A percentile compares a stretch with the other conserved stretches of the same genome.
phyloP scores from a whole-genome alignment of 2,797 vertebrate genomes.

The Hippopotamyrus pictus region DNA sequence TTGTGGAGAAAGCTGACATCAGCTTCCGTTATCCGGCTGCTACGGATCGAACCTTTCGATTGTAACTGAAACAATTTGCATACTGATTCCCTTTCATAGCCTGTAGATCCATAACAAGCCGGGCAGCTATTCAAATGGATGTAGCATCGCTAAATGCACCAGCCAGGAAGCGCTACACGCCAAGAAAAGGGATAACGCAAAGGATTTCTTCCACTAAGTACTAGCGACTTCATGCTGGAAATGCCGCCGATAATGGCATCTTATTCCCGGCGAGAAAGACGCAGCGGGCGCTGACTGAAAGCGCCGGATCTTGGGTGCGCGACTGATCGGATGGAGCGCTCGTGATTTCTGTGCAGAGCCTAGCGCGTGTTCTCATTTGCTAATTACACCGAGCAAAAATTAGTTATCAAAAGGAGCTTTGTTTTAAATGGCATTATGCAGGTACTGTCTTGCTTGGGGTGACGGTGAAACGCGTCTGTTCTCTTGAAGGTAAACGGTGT shows the following conservation, averaged over 20 bases:
- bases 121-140: conserved; percentile 90
- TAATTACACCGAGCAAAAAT: neutral
- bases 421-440: conserved; percentile 49
- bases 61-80: conserved; percentile 98
- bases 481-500: conserved; percentile 48
- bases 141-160: conserved; percentile 75
- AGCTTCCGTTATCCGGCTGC: conserved; percentile 66
- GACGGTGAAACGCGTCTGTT: conserved; percentile 35
- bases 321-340: neutral
- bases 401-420: neutral
- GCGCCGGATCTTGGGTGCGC: conserved; percentile 41
- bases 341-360: neutral
- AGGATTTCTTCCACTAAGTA: conserved; percentile 57
- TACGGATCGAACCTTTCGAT: conserved; percentile 98
- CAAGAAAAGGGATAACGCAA: conserved; percentile 48
- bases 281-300: conserved; percentile 50
- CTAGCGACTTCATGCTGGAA: conserved; percentile 61
- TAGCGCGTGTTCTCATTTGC: neutral
- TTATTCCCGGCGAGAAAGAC: conserved; percentile 60
- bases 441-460: conserved; percentile 31
- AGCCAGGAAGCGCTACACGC: conserved; percentile 54
- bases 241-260: conserved; percentile 53
- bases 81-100: conserved; percentile 90
- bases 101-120: conserved; percentile 82
- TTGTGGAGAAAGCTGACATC: conserved; percentile 82